These are phyloP conservation scores for Danio aesculapii DNA, from an alignment of 2,797 vertebrate genomes.

Conservation along the genomic window DNA sequence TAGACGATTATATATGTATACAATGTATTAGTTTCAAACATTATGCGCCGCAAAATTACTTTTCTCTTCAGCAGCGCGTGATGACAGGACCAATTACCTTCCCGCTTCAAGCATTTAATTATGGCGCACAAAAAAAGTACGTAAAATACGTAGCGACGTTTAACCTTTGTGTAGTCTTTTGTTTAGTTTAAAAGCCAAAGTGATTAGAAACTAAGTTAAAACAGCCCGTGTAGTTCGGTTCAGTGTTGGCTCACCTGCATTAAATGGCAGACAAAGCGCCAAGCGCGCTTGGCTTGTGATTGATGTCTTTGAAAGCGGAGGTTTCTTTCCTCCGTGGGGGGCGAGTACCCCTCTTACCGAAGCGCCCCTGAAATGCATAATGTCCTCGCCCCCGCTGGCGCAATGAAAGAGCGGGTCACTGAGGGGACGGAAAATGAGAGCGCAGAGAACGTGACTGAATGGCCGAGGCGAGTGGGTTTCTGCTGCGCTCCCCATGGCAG, in stretches of 20 bases:
- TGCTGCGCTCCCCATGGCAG: constrained; percentile 26
- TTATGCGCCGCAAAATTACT: constrained; percentile 3
- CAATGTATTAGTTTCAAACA: background rate
- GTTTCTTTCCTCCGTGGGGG: constrained; percentile 41
- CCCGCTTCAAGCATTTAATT: background rate
- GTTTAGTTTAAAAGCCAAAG: constrained; percentile 5
- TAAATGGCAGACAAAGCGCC: constrained; percentile 43
- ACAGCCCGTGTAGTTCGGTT: background rate
- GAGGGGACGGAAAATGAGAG: constrained; percentile 59
- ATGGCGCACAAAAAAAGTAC: background rate
- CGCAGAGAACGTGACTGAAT: constrained; percentile 43
- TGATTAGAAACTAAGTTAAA: constrained; percentile 40
- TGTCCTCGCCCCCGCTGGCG: constrained; percentile 44
- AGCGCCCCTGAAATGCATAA: constrained; percentile 51
- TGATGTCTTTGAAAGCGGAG: constrained; percentile 50
- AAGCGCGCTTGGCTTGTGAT: constrained; percentile 35
- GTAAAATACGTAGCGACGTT: background rate
- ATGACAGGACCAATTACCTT: background rate
- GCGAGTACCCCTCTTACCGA: constrained; percentile 35
- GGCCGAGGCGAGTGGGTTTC: constrained; percentile 30
- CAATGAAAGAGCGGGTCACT: constrained; percentile 52
- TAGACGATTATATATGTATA: background rate
- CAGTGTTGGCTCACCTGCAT: constrained; percentile 32
- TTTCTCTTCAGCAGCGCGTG: background rate
- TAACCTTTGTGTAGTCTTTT: background rate